These are phyloP conservation scores for Willisornis vidua DNA, from an alignment of 2,113 vertebrate genomes.

Conservation along the genomic window DNA sequence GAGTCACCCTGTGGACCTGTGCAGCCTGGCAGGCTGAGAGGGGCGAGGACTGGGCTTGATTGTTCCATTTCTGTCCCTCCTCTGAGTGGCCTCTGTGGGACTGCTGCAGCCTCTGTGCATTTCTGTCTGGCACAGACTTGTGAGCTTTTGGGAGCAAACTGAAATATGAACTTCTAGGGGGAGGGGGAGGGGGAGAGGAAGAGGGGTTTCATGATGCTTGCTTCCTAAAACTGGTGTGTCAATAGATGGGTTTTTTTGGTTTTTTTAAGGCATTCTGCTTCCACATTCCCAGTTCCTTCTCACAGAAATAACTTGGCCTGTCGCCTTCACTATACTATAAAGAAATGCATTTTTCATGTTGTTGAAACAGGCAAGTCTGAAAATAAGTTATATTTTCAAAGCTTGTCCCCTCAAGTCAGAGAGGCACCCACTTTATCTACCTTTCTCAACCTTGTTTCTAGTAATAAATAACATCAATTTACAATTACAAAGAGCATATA, in stretches of 20 bases:
- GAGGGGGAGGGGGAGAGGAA: conserved; percentile 77
- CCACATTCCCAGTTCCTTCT: conserved; percentile 24
- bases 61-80: conserved; percentile 89
- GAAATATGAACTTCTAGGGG: conserved; percentile 88
- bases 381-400: conserved; percentile 44
- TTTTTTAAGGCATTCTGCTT: conserved; percentile 67
- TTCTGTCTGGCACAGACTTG: conserved; percentile 93
- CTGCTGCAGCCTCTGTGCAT: conserved; percentile 87
- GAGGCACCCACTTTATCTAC: neutral
- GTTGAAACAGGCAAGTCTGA: conserved; percentile 38
- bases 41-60: conserved; percentile 83
- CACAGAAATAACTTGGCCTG: conserved; percentile 55
- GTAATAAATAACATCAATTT: neutral
- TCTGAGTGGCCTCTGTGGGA: conserved; percentile 91
- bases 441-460: conserved; percentile 6
- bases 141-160: conserved; percentile 94
- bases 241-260: conserved; percentile 45
- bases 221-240: conserved; percentile 73
- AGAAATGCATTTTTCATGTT: conserved; percentile 64
- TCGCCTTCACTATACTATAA: conserved; percentile 26
- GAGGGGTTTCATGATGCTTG: conserved; percentile 70
- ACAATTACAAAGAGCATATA: neutral
- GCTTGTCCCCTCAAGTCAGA: neutral
- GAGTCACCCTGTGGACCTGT: conserved; percentile 85
- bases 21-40: conserved; percentile 86